Evolutionary conservation across 2,113 vertebrate species (phyloP), one percentile per base, ranked within the genome.

Genomic region (Triplophysa tibetana): DNA sequence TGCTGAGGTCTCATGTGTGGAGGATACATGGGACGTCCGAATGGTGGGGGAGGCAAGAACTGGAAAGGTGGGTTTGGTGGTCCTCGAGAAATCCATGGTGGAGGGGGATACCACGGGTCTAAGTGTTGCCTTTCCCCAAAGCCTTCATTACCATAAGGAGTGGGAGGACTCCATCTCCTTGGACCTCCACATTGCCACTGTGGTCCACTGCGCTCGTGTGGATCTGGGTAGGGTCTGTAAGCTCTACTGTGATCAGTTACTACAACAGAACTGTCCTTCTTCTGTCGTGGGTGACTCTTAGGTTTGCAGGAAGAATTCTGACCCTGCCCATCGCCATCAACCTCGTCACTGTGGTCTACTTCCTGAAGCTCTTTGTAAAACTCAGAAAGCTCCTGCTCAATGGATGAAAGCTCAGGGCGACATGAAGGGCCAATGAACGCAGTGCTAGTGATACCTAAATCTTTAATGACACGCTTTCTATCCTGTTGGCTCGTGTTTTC

Each of bases 341-440:
- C 64, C 48, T 62, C 43, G 26, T 88, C 70, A 0, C 29, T 63
- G 8, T 81, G 48, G 26, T 90, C 88, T 2, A 90, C 85, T 63
- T 88, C 43, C 68, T 89, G 86, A 0, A 94, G 88, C 81, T 94
- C 93, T 88, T 88, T 91, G 82, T 94, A 94, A 80, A 94, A 94
- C 60, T 91, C 87, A 24, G 69, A 89, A 68, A 94, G 84, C 2
- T 89, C 81, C 50, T 91, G 82, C 48, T 94, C 90, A 4, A 93
- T 64, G 21, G 87, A 69, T 10, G 56, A 4, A 0, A 16, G 14
- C 16, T 38, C 1, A 4, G 87, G 82, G 62, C 86, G 89, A 77
- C 88, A 87, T 2, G 81, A 45, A 14, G 92, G 91, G 6, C 92
- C 92, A 7, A 93, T 93, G 69, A 93, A 93, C 5, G 82, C 58